Conservation (phyloP, 2,888 invertebrate genomes). For the Ennomos erosarius region DNA sequence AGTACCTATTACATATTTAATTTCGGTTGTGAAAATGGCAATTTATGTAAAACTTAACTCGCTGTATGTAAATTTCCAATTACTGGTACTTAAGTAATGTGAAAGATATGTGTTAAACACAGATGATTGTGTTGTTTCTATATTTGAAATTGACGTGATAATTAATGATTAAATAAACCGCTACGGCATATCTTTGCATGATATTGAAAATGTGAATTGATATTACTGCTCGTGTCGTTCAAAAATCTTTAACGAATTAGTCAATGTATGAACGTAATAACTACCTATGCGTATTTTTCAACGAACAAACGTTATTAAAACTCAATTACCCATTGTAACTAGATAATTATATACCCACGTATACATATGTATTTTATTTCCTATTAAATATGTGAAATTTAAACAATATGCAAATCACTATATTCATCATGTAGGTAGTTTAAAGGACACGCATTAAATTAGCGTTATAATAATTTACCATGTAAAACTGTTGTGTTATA, state of each 20-base stretch:
- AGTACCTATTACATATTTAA: conserved; percentile 81
- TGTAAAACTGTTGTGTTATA: conserved; percentile 1
- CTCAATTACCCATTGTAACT: conserved; percentile 28
- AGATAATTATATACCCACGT: conserved; percentile 19
- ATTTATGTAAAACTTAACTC: conserved; percentile 80
- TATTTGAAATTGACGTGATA: conserved; percentile 64
- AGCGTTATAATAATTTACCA: conserved; percentile 2
- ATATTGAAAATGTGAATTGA: conserved; percentile 29
- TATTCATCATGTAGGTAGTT: conserved; percentile 5
- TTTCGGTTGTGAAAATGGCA: conserved; percentile 85
- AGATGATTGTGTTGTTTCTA: conserved; percentile 72
- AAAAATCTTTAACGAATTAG: conserved; percentile 32
- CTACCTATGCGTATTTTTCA: conserved; percentile 29
- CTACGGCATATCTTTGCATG: conserved; percentile 66
- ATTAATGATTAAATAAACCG: conserved; percentile 48
- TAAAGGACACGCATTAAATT: not conserved
- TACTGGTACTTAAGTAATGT: conserved; percentile 75
- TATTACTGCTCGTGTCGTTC: conserved; percentile 26
- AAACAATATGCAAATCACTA: conserved; percentile 44
- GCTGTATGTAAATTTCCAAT: conserved; percentile 77
- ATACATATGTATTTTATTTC: conserved; percentile 26
- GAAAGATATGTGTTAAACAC: conserved; percentile 80
- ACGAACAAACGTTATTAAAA: conserved; percentile 31
- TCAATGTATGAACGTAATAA: conserved; percentile 33
- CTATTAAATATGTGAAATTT: conserved; percentile 23